Conservation (phyloP, 2,888 invertebrate species). For the Tanytarsus gracilentus region DNA sequence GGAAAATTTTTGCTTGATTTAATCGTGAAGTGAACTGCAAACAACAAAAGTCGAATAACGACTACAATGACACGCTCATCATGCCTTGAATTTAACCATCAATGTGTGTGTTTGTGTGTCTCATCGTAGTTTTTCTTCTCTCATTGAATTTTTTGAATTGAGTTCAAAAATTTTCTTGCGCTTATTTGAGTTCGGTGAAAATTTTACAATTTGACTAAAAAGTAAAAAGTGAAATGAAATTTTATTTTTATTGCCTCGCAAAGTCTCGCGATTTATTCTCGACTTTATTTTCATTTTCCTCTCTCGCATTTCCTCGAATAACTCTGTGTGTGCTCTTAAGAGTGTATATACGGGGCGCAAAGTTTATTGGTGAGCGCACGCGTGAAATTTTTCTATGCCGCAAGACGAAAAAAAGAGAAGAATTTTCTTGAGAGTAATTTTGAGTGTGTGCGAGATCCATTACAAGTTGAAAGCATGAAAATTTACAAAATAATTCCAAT, state of each 20-base stretch:
- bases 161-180: too few species aligned
- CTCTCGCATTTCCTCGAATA: neutral
- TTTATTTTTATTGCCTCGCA: constrained; percentile 19
- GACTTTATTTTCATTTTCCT: neutral
- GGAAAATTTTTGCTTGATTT: constrained; percentile 6
- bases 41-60: constrained; percentile 20
- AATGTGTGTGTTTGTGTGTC: neutral
- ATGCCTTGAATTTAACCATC: neutral
- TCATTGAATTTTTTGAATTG: too few species aligned
- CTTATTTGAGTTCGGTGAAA: neutral
- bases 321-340: neutral
- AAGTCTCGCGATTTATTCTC: neutral
- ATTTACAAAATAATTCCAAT: too few species aligned
- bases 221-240: constrained; percentile 3
- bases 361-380: constrained; percentile 29
- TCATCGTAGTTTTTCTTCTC: neutral
- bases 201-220: neutral
- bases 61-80: constrained; percentile 11
- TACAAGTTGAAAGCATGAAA: too few species aligned
- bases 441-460: too few species aligned
- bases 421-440: too few species aligned
- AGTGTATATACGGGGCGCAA: constrained; percentile 30
- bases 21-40: constrained; percentile 22
- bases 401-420: too few species aligned
- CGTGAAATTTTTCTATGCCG: constrained; percentile 10